A percentile compares a stretch with the other conserved stretches of the same genome.
phyloP scores from a whole-genome alignment of 2,113 vertebrate species.

The Cyprinodon brontotheroides region DNA sequence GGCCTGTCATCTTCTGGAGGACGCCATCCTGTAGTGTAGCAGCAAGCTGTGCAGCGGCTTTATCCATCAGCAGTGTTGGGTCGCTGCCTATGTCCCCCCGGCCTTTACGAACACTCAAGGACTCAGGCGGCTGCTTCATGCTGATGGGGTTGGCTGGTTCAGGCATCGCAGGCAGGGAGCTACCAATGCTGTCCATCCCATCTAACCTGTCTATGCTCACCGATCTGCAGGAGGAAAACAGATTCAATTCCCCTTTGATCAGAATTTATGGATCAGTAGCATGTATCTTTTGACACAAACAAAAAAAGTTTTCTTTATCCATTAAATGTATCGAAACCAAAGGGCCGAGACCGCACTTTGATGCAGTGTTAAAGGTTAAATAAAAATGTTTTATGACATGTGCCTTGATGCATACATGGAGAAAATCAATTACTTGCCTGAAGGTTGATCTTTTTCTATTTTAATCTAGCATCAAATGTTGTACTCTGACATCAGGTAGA shows the following conservation, averaged over 20 bases:
- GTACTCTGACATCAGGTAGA: too few species aligned
- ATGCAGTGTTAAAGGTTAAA: too few species aligned
- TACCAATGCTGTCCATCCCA: slow-evolving; percentile 84
- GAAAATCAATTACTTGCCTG: too few species aligned
- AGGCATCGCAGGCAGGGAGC: slow-evolving; percentile 84
- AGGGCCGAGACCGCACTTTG: too few species aligned
- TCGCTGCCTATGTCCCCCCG: slow-evolving; percentile 86
- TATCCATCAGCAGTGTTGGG: slow-evolving; percentile 88
- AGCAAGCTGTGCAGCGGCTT: slow-evolving; percentile 85
- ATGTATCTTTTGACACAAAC: not conserved
- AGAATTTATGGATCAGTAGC: not conserved
- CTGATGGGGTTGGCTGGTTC: slow-evolving; percentile 85
- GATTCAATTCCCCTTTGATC: not conserved
- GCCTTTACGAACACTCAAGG: slow-evolving; percentile 83
- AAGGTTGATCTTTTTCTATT: too few species aligned
- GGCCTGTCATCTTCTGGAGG: slow-evolving; percentile 88
- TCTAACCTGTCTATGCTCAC: slow-evolving; percentile 66
- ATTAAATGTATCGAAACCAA: too few species aligned
- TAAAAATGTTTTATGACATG: too few species aligned
- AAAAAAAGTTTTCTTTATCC: too few species aligned
- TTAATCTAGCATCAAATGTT: too few species aligned
- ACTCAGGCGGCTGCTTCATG: slow-evolving; percentile 94
- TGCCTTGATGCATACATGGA: too few species aligned
- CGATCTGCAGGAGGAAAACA: slow-evolving; percentile 41
- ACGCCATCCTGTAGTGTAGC: slow-evolving; percentile 88